Evolutionary conservation across 2,113 vertebrate species (phyloP).

Genomic region (Ramphastos sulfuratus): DNA sequence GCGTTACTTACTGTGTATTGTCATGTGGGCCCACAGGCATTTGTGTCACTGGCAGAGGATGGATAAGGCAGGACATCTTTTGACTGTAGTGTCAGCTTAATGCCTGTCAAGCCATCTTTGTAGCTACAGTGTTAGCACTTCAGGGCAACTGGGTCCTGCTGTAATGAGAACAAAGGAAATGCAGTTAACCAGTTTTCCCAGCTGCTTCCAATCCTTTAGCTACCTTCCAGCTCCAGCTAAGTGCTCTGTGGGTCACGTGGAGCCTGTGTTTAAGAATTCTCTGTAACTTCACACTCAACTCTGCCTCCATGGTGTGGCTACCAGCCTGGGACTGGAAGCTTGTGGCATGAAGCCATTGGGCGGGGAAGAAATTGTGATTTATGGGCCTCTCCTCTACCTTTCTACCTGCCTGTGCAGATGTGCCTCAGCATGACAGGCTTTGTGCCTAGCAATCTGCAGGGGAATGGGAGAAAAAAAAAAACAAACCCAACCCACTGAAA

Average conservation of each 20-base stretch:
- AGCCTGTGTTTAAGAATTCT: background rate
- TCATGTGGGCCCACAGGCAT: background rate
- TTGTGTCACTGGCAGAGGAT: background rate
- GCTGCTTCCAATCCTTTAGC: background rate
- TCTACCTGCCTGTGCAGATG: background rate
- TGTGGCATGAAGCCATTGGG: rapidly evolving
- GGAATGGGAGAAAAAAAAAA: no score
- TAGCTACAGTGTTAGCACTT: background rate
- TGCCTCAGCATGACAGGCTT: background rate
- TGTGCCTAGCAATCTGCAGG: background rate
- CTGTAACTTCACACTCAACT: background rate
- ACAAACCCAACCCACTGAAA: background rate
- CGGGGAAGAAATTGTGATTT: background rate
- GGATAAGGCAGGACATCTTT: background rate
- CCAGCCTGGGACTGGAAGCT: rapidly evolving
- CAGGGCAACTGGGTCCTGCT: background rate
- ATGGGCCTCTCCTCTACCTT: background rate
- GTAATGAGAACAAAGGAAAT: background rate
- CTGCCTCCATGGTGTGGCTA: background rate
- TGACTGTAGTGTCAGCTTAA: background rate
- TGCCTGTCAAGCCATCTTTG: background rate
- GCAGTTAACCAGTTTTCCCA: background rate
- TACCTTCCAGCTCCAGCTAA: background rate
- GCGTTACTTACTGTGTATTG: rapidly evolving
- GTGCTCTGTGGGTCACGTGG: background rate